Evolutionary conservation across 2,113 vertebrate species (phyloP), one percentile per base, ranked within the genome.

Genomic region (Gambusia affinis): DNA sequence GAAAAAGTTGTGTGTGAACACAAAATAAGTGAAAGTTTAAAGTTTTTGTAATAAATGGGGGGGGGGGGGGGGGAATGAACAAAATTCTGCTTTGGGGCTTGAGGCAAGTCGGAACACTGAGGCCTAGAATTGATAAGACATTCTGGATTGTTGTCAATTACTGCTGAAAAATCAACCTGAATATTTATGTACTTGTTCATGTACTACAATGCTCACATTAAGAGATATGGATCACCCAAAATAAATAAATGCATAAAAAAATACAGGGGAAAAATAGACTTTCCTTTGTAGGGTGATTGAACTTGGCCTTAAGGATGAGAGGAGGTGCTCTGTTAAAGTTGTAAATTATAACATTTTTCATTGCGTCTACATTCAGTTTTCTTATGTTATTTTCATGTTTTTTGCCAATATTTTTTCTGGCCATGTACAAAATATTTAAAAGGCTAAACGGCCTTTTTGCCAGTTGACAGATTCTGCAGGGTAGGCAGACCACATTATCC

Each of bases 51-150:
- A 67, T 73, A 47, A 70, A 37, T 4, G 60, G n/a, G n/a, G n/a
- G n/a, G n/a, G n/a, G n/a, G n/a, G n/a, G n/a, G n/a, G n/a, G n/a
- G n/a, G n/a, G n/a, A n/a, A n/a, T 78, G 62, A 73, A 84, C 84
- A 71, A 37, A 76, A 82, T 84, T 88, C 64, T 89, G 64, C 74
- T 85, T 84, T 71, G 71, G 75, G 64, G 63, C 65, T 79, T 28
- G 39, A 37, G 70, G 81, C 42, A 64, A 80, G 83, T 85, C 80
- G 65, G 61, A 80, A 61, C 62, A 76, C 69, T 51, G 33, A 75
- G 70, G 73, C 70, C 70, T 33, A 64, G 76, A 80, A 72, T 80
- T 73, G 74, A 88, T 86, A 85, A 85, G 80, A 65, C 80, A 82
- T 89, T 88, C 81, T 81, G 81, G 82, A 84, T 73, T 72, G 60